Base-by-base conservation (phyloP, 2,797 vertebrate species). In the Hypotaenidia okinawae region DNA sequence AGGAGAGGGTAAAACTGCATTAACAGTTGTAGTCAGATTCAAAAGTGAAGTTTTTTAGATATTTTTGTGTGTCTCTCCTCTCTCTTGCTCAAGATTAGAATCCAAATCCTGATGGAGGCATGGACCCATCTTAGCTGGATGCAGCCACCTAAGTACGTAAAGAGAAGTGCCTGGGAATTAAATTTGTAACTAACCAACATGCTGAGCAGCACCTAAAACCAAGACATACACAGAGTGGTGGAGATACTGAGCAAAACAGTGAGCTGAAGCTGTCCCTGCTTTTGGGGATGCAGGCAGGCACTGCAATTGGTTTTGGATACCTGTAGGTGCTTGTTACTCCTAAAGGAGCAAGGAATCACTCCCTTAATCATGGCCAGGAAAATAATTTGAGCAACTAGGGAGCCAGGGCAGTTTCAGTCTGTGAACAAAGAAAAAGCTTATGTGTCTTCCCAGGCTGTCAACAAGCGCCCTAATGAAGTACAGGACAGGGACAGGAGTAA, bases 401-500 rank as follows among this genome's bases (percentile, higher is more conserved):
- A 67, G 2, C 14, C 49, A 63, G 30, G 47, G 10, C 14, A 68
- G 21, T 79, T 87, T 89, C 70, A 72, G 6, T 4, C 12, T 43
- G 15, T 11, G 32, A 87, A 68, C 21, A 79, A 59, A 90, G 4
- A 8, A 69, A 69, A 82, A 69, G 13, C 57, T 68, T 32, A 2
- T 66, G 14, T 45, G n/a, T 51, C 78, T 63, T 62, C 8, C 5
- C 8, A 6, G 16, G 17, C 6, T 1, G 0, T 25, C n/a, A 35
- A 13, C 13, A 76, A 45, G 7, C 37, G 14, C 37, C 24, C 10
- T 58, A 43, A 2, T 43, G 6, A 2, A 6, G 6, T 27, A 10
- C 5, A 13, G 10, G 23, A 19, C 37, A 66, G 24, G n/a, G 22
- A 24, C 1, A 3, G 16, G 14, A 1, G 0, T 52, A 73, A 24